phyloP scores from a whole-genome alignment of 2,888 invertebrate genomes.

The Vanessa cardui region DNA sequence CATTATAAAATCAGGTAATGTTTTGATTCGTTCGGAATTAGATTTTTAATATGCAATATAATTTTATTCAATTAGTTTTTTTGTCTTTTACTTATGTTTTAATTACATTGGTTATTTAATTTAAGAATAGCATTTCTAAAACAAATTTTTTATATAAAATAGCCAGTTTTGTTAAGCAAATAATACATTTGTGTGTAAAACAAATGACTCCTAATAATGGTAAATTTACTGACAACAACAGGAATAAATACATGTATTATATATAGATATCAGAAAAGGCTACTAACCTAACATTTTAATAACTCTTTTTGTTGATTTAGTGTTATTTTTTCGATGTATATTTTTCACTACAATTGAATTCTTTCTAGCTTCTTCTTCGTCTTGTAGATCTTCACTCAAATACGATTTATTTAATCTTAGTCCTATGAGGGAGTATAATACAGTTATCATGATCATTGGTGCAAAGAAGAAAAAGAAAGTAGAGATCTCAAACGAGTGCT shows the following conservation, averaged over 20 bases:
- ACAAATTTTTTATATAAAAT: no score
- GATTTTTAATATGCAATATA: no score
- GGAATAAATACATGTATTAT: slow-evolving; percentile 1
- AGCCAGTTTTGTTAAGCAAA: no score
- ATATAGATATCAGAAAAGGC: slow-evolving; percentile 19
- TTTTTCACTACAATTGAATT: slow-evolving; percentile 52
- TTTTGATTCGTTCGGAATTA: no score
- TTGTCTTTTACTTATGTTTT: no score
- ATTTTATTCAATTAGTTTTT: no score
- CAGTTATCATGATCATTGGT: slow-evolving; percentile 89
- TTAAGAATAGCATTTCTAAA: no score
- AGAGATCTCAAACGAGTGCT: slow-evolving; percentile 87
- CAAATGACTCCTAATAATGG: no score
- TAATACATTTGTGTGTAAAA: no score
- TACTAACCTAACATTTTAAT: slow-evolving; percentile 90
- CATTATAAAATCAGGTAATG: no score
- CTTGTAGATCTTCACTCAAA: slow-evolving; percentile 55
- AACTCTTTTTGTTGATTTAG: slow-evolving; percentile 86
- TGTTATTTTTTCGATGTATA: slow-evolving; percentile 63
- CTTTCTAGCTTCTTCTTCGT: slow-evolving; percentile 51
- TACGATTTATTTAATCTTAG: slow-evolving; percentile 81
- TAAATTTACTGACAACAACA: not conserved
- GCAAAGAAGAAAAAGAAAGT: slow-evolving; percentile 88
- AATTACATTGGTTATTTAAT: no score
- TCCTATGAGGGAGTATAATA: slow-evolving; percentile 87